Percentiles rank a stretch among this genome's conserved stretches.
Evolutionary conservation across 1,140 invertebrate species (phyloP).

Genomic region (Drosophila eugracilis): DNA sequence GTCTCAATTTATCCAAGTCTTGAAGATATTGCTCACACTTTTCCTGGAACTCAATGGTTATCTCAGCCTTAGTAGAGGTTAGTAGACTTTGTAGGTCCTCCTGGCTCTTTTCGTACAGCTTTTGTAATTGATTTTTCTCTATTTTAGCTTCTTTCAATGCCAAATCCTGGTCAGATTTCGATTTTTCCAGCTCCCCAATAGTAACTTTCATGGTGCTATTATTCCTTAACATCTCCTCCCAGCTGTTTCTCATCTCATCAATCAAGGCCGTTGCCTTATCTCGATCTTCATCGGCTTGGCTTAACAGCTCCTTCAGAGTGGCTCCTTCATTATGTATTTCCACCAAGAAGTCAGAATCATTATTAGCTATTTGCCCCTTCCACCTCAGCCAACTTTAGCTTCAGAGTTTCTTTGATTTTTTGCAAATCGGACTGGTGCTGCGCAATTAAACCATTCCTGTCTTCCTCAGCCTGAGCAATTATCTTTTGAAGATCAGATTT

Average conservation of each 20-base stretch:
- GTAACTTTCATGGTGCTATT: background rate
- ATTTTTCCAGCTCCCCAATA: background rate
- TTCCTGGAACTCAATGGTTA: constrained; percentile 11
- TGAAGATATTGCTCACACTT: constrained; percentile 16
- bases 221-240: background rate
- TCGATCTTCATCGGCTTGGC: background rate
- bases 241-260: background rate
- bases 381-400: background rate
- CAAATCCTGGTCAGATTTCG: background rate
- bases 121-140: constrained; percentile 44
- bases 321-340: background rate
- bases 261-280: background rate
- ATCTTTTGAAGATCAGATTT: background rate
- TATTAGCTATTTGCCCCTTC: background rate
- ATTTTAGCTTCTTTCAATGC: background rate
- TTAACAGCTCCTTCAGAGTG: background rate
- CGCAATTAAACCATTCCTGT: background rate
- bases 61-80: constrained; percentile 1
- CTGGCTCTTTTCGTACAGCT: constrained; percentile 32
- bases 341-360: background rate
- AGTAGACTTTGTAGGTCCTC: constrained; percentile 20
- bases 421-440: constrained; percentile 4
- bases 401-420: background rate
- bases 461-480: background rate
- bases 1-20: constrained; percentile 25